Evolutionary conservation across 1,140 invertebrate genomes (phyloP).

Genomic region (Lineus longissimus): DNA sequence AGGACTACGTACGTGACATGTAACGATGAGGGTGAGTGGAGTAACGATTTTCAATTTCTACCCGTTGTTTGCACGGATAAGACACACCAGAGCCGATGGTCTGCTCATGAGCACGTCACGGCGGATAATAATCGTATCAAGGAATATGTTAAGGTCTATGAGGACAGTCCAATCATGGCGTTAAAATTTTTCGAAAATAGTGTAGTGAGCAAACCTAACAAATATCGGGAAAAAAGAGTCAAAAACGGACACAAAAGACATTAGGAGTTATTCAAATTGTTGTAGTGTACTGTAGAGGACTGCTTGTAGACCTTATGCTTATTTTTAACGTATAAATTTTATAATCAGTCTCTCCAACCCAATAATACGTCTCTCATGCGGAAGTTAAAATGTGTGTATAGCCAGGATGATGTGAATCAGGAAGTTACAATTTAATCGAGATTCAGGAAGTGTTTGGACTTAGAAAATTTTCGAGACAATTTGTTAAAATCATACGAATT

Average conservation of each 20-base stretch:
- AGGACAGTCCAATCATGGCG: background rate
- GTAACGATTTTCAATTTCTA: too few relatives aligned
- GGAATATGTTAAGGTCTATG: constrained; percentile 1
- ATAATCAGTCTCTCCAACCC: background rate
- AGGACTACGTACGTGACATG: too few relatives aligned
- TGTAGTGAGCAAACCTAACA: background rate
- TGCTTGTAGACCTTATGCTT: background rate
- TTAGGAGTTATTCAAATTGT: background rate
- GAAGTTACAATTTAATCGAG: too few relatives aligned
- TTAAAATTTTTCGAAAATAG: background rate
- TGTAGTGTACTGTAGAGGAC: background rate
- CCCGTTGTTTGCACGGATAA: background rate
- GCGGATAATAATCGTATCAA: background rate
- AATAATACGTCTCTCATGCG: background rate
- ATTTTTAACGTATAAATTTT: background rate
- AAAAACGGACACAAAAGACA: background rate
- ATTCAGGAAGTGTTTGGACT: background rate
- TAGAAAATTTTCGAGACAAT: too few relatives aligned
- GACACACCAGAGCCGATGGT: background rate
- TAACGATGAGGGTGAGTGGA: too few relatives aligned
- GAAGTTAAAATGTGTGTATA: background rate
- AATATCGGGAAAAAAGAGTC: background rate
- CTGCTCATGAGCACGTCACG: background rate
- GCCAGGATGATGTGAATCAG: background rate
- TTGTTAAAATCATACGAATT: background rate